These are phyloP conservation scores for Drosophila yooni DNA, from an alignment of 2,888 invertebrate genomes.

Conservation along the genomic window DNA sequence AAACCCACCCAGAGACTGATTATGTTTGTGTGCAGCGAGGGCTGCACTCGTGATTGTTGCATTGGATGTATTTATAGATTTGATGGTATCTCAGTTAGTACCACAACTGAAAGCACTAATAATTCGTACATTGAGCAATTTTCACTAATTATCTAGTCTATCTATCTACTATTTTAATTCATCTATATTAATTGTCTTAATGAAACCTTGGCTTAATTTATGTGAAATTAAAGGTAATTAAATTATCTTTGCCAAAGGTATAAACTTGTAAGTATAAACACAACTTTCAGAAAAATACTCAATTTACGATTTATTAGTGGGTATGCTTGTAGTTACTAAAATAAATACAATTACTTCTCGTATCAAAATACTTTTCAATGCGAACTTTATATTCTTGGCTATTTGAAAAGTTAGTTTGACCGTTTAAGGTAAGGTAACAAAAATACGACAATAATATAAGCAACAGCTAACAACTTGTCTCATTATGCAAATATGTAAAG, in stretches of 20 bases:
- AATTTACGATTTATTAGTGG: background rate
- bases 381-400: background rate
- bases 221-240: background rate
- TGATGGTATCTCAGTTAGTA: background rate
- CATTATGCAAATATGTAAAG: background rate
- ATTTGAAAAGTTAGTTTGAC: background rate
- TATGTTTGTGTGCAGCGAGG: conserved; percentile 32
- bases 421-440: background rate
- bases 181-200: background rate
- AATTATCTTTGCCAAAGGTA: background rate
- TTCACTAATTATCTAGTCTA: background rate
- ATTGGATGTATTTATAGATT: background rate
- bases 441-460: too few species aligned
- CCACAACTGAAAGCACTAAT: background rate
- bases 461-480: background rate
- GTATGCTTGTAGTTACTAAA: too few species aligned
- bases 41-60: conserved; percentile 15
- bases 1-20: conserved; percentile 44
- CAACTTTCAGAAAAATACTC: background rate
- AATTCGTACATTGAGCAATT: background rate
- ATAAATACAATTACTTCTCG: background rate
- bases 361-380: background rate
- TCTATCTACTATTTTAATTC: background rate
- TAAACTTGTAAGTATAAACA: background rate
- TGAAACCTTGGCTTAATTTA: background rate